Evolutionary conservation across 2,888 invertebrate species (phyloP).

Genomic region (Furcula furcula): DNA sequence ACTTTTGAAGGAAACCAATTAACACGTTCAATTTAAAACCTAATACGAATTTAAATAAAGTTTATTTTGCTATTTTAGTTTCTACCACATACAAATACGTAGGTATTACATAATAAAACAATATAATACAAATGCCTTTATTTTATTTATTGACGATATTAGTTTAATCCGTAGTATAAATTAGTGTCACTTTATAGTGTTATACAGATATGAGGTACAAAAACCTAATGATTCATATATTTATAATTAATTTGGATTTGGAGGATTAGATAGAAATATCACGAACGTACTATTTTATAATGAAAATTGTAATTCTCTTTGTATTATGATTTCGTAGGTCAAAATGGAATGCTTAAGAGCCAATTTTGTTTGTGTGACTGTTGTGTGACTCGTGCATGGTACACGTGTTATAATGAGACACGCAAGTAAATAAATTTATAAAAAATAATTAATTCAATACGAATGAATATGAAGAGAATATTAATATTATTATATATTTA

Average conservation of each 20-base stretch:
- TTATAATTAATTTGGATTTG: slow-evolving; percentile 6
- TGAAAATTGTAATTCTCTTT: too few relatives aligned
- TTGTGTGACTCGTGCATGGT: too few relatives aligned
- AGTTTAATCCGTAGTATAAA: slow-evolving; percentile 11
- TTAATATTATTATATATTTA: too few relatives aligned
- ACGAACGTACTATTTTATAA: too few relatives aligned
- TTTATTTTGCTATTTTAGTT: not conserved
- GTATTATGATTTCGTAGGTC: too few relatives aligned
- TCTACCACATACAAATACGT: not conserved
- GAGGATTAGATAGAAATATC: slow-evolving; percentile 2
- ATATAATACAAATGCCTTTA: not conserved
- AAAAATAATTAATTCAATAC: too few relatives aligned
- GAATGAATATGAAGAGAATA: too few relatives aligned
- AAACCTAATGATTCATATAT: slow-evolving; percentile 11
- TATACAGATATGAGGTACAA: slow-evolving; percentile 2
- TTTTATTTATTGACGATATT: slow-evolving; percentile 1
- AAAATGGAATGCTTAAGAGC: too few relatives aligned
- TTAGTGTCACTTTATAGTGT: slow-evolving; percentile 9
- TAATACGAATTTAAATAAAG: not conserved
- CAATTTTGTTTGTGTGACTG: too few relatives aligned
- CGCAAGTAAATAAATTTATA: too few relatives aligned
- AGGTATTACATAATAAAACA: not conserved
- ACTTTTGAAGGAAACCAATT: not conserved
- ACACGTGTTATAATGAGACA: too few relatives aligned
- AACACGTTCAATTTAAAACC: not conserved